Conservation (phyloP, 2,888 invertebrate species). For the Blomia tropicalis region DNA sequence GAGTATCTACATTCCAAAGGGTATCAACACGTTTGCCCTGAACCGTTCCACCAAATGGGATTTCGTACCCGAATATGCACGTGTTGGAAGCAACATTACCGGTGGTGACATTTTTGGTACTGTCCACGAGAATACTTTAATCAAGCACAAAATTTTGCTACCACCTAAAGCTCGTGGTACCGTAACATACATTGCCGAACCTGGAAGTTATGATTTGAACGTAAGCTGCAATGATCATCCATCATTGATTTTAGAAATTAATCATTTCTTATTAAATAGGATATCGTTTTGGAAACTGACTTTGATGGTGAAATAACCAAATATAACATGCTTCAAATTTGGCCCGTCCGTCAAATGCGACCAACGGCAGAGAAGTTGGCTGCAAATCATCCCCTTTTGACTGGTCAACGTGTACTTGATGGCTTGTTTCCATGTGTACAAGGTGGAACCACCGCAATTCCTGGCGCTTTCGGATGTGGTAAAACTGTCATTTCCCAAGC, state of each 20-base stretch:
- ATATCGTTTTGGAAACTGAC: conserved; percentile 90
- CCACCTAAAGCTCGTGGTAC: conserved; percentile 91
- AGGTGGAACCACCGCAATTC: conserved; percentile 96
- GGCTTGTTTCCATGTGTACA: conserved; percentile 98
- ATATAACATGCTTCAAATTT: conserved; percentile 94
- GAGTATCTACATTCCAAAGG: conserved; percentile 99
- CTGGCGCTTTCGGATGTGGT: conserved; percentile 98
- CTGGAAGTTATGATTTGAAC: conserved; percentile 81
- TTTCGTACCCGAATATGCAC: conserved; percentile 52
- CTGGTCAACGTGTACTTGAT: conserved; percentile 94
- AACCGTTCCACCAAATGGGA: conserved; percentile 72
- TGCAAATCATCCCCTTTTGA: conserved; percentile 91
- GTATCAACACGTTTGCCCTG: conserved; percentile 82
- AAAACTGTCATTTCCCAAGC: conserved; percentile 99
- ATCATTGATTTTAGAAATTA: not conserved
- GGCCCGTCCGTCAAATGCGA: conserved; percentile 96
- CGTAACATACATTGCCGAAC: conserved; percentile 79
- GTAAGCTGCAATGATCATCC: conserved; percentile 50
- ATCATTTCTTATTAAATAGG: conserved; percentile 42
- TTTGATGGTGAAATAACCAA: conserved; percentile 86
- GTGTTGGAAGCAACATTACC: conserved; percentile 90
- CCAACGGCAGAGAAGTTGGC: conserved; percentile 94
- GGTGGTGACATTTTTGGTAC: conserved; percentile 92
- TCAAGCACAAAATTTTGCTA: conserved; percentile 89
- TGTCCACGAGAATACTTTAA: conserved; percentile 90